A percentile compares a stretch with the other conserved stretches of the same genome.
phyloP scores from a whole-genome alignment of 1,140 invertebrate genomes.

The Spodoptera litura region DNA sequence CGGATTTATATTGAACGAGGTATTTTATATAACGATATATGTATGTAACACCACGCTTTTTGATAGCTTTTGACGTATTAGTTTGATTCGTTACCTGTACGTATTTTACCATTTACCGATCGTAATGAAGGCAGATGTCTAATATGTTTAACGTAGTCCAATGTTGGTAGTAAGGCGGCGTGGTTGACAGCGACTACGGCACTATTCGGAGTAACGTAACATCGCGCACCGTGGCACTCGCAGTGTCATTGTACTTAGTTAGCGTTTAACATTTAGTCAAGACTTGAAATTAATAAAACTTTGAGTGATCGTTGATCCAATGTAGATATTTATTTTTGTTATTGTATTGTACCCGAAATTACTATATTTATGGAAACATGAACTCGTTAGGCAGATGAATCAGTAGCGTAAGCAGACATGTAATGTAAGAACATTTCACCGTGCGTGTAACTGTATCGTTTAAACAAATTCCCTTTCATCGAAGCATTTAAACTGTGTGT shows the following conservation, averaged over 20 bases:
- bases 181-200: conserved; percentile 10
- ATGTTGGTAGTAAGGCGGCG: conserved; percentile 23
- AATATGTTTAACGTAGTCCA: conserved; percentile 53
- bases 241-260: conserved; percentile 81
- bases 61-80: conserved; percentile 72
- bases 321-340: conserved; percentile 86
- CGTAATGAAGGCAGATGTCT: conserved; percentile 35
- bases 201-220: conserved; percentile 6
- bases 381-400: conserved; percentile 45
- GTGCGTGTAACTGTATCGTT: conserved; percentile 43
- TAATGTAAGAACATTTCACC: conserved; percentile 39
- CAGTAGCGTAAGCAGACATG: conserved; percentile 42
- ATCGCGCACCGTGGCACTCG: conserved; percentile 33
- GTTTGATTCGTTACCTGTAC: conserved; percentile 47
- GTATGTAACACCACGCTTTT: conserved; percentile 61
- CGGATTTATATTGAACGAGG: conserved; percentile 55
- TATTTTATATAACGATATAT: conserved; percentile 62
- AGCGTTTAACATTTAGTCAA: conserved; percentile 80
- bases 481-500: conserved; percentile 54
- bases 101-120: conserved; percentile 40
- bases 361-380: conserved; percentile 78
- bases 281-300: conserved; percentile 75
- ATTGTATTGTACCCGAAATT: conserved; percentile 83
- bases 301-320: conserved; percentile 83
- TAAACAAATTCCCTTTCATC: conserved; percentile 47